Base-by-base conservation (phyloP, 2,113 vertebrate genomes). In the Semicossyphus pulcher region DNA sequence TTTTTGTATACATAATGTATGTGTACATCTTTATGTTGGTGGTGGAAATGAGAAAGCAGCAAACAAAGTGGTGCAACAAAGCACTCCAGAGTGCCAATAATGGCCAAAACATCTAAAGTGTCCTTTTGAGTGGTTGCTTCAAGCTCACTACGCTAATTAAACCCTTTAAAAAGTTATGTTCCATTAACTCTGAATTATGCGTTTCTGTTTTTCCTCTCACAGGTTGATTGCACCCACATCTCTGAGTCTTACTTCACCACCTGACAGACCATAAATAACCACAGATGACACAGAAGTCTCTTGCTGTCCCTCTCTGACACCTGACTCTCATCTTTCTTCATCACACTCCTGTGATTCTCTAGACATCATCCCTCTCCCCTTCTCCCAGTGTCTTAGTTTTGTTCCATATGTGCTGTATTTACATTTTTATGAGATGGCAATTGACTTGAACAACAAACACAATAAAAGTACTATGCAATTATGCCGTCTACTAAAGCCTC, bases 341-440 rank as follows among this genome's bases (percentile, higher is more conserved):
- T 74, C 25, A 63, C 59, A 54, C 37, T 62, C 20, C 20, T 4
- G 14, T 32, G 21, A 49, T 64, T 49, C 18, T 25, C 26, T 5
- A 14, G 51, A 21, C 23, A 53, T 28, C 58, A 21, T 25, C 15
- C 12, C 18, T 28, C 23, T 31, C 16, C 26, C 20, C 32, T 59
- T 49, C 21, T 21, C 14, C 26, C 54, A 20, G 31, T 49, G 29
- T 62, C 25, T 61, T 49, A 26, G 7, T 49, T 67, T 26, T 74
- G 37, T 80, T 73, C 76, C 66, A 76, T 47, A 84, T 66, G 76
- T 63, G 63, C 37, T 20, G 4, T 34, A 84, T 86, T 81, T 85
- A 54, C 82, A 86, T 81, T 80, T 91, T 88, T 72, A 88, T 66
- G 48, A 71, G 60, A 58, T 48, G 69, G 72, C 82, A 84, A 87